Percentiles rank a stretch among this genome's conserved stretches.
Conservation (phyloP, 2,888 invertebrate species). For the Nomada fabriciana region DNA sequence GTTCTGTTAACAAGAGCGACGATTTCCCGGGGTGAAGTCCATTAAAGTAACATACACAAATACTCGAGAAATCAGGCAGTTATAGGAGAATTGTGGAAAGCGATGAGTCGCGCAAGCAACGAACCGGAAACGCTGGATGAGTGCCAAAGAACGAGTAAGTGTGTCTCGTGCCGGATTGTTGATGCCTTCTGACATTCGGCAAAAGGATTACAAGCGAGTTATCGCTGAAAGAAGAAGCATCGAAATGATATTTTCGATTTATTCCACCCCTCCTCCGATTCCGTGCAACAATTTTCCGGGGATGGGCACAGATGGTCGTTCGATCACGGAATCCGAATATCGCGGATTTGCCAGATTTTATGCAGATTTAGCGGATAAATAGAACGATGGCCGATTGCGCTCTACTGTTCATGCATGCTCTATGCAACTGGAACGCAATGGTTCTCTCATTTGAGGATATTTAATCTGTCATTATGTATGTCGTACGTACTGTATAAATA, state of each 20-base stretch:
- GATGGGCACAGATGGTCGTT: conserved; percentile 34
- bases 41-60: conserved; percentile 46
- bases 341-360: conserved; percentile 48
- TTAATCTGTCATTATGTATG: background rate
- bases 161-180: conserved; percentile 74
- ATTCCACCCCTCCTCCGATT: conserved; percentile 28
- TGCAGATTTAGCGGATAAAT: conserved; percentile 50
- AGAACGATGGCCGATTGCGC: conserved; percentile 14
- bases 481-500: too few relatives aligned
- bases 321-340: conserved; percentile 44
- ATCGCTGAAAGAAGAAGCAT: conserved; percentile 48
- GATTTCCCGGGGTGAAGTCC: conserved; percentile 24
- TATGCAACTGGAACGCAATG: background rate
- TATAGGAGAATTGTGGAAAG: conserved; percentile 54
- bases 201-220: conserved; percentile 62
- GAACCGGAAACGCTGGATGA: conserved; percentile 76
- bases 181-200: conserved; percentile 72
- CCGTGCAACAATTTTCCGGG: background rate
- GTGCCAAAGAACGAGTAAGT: conserved; percentile 74
- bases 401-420: conserved; percentile 29
- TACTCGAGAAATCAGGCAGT: conserved; percentile 36
- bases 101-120: conserved; percentile 76
- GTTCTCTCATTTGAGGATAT: background rate
- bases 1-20: conserved; percentile 27
- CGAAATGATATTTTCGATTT: conserved; percentile 59